Evolutionary conservation across 2,888 invertebrate genomes (phyloP).

Genomic region (Catonia carolina): DNA sequence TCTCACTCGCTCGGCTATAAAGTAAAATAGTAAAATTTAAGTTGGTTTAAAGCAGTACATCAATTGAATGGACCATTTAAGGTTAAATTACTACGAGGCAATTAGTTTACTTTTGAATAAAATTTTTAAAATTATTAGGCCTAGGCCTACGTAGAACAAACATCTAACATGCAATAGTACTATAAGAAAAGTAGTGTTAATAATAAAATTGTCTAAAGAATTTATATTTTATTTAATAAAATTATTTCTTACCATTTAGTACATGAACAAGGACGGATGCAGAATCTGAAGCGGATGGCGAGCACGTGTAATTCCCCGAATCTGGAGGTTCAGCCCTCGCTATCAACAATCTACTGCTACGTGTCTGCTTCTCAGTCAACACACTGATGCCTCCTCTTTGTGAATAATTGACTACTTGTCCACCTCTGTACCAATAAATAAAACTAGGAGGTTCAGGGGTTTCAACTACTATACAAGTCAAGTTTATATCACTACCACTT

Average conservation of each 20-base stretch:
- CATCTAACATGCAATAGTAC: too few relatives aligned
- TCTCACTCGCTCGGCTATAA: too few relatives aligned
- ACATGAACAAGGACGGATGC: constrained; percentile 79
- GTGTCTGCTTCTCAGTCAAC: constrained; percentile 48
- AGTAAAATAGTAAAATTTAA: too few relatives aligned
- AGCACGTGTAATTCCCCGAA: constrained; percentile 60
- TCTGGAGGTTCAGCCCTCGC: constrained; percentile 56
- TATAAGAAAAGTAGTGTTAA: too few relatives aligned
- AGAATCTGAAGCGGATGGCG: constrained; percentile 59
- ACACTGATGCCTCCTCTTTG: constrained; percentile 51
- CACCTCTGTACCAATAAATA: constrained; percentile 53
- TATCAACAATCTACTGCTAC: constrained; percentile 48
- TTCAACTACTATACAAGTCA: constrained; percentile 79
- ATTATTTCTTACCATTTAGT: constrained; percentile 59
- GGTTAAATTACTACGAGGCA: too few relatives aligned
- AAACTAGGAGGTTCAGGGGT: constrained; percentile 76
- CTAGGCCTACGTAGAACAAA: too few relatives aligned
- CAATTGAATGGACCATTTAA: too few relatives aligned
- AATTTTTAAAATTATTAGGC: too few relatives aligned
- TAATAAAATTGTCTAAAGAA: too few relatives aligned
- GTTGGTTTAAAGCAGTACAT: too few relatives aligned
- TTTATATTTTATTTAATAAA: too few relatives aligned
- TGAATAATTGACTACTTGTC: constrained; percentile 52
- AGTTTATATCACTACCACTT: constrained; percentile 85
- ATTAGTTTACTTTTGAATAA: too few relatives aligned